Base-by-base conservation (phyloP, 1,140 invertebrate genomes). In the Pogonomyrmex barbatus region DNA sequence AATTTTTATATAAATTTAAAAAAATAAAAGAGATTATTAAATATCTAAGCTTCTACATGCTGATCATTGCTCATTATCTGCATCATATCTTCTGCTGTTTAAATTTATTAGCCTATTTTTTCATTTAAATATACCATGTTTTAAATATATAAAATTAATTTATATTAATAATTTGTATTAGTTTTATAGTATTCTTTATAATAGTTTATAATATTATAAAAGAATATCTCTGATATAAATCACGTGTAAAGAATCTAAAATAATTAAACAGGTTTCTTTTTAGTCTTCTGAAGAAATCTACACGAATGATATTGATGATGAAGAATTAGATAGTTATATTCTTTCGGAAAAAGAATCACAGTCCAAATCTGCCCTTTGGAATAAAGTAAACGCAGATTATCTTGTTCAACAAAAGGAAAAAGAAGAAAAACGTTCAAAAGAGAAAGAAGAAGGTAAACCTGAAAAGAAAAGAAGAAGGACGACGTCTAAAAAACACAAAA, bases 281-380 rank as follows among this genome's bases (percentile, higher is more conserved):
- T 30, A 94, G 93, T 76, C 85, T 78, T 88, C 87, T 5, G 97
- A 97, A 3, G 97, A 98, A 91, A 94, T 99, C n/a, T 96, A 97
- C 91, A 94, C 98, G 6, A 96, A 96, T 68, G 98, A 97, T 67
- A 96, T 99, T 39, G 98, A 99, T 91, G 98, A 99, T 91, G 96
- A 97, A 36, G 99, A 99, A 95, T 95, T 99, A 14, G 97, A 98
- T 92, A 96, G 96, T 68, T 98, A 99, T 90, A 98, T 99, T 60
- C 97, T 99, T 95, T 97, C 96, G 2, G 97, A 97, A 36, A 96
- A 97, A 82, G 98, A 99, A 94, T 96, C 97, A 2, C 94, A 96
- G 70, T 96, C 96, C 47, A 99, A 99, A 95, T 97, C 97, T 8
- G 96, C 95, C 70, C 94, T 99, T 78, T 99, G 98, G 99, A 96